Evolutionary conservation across 1,140 invertebrate species (phyloP).

Genomic region (Leptinotarsa lineolata): DNA sequence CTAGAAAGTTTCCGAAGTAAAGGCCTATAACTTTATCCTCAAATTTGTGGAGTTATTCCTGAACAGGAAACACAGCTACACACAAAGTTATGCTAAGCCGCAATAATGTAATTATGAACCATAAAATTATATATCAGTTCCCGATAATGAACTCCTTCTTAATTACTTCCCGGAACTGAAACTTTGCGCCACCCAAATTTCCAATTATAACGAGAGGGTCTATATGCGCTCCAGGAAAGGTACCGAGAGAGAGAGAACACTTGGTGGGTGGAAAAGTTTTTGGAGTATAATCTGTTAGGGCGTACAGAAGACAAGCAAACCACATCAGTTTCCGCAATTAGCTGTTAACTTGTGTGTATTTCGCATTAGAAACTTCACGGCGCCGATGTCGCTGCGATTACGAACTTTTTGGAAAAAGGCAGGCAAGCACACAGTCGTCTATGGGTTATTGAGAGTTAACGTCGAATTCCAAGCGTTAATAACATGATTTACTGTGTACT

Average conservation of each 20-base stretch:
- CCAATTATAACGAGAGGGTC: background rate
- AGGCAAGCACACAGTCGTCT: background rate
- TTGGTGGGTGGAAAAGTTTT: slow-evolving; percentile 18
- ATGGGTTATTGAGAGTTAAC: background rate
- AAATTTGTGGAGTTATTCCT: too few species aligned
- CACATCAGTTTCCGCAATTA: slow-evolving; percentile 27
- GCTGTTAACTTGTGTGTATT: slow-evolving; percentile 26
- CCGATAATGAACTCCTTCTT: background rate
- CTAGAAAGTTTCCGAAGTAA: too few species aligned
- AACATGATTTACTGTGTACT: background rate
- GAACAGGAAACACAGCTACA: too few species aligned
- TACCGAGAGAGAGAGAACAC: background rate
- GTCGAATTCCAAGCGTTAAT: background rate
- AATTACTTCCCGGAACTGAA: slow-evolving; percentile 2
- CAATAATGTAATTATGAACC: background rate
- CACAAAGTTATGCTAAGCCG: too few species aligned
- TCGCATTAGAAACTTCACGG: slow-evolving; percentile 20
- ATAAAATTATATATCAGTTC: slow-evolving; percentile 6
- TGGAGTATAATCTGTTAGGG: background rate
- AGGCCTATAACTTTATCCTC: too few species aligned
- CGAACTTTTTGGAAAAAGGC: slow-evolving; percentile 13
- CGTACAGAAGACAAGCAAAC: slow-evolving; percentile 1
- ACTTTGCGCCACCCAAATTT: background rate
- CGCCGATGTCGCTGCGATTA: background rate
- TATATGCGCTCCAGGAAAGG: background rate